phyloP scores from a whole-genome alignment of 92 coral and sea anemone species.

The Epizoanthus stellaris region DNA sequence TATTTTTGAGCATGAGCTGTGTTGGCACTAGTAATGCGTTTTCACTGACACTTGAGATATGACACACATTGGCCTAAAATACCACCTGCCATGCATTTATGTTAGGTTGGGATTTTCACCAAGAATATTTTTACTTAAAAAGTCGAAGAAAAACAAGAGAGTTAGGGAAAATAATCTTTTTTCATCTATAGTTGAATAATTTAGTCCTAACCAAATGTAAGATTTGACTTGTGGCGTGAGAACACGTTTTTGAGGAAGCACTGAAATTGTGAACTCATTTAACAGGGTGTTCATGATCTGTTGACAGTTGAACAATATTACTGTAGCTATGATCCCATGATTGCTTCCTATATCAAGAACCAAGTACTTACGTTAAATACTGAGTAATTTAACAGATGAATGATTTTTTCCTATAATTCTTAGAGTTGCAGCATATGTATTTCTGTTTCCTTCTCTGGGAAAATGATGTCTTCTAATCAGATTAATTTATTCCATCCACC shows the following conservation, averaged over 20 bases:
- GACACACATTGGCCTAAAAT: neutral
- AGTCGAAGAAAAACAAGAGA: neutral
- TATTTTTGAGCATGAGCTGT: neutral
- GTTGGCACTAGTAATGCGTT: neutral
- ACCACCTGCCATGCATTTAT: conserved; percentile 31
- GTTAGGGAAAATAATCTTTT: neutral
- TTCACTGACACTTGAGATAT: neutral
- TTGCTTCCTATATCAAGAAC: neutral
- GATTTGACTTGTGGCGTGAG: no score
- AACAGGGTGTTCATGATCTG: conserved; percentile 1
- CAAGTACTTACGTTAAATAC: no score
- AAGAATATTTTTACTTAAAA: neutral
- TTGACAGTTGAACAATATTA: neutral
- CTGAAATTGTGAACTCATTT: neutral
- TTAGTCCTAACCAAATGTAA: no score
- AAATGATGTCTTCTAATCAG: no score
- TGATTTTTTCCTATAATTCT: no score
- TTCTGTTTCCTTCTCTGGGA: no score
- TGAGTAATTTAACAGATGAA: no score
- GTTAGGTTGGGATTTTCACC: conserved; percentile 3
- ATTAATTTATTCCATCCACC: no score
- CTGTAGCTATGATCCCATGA: neutral
- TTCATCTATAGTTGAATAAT: neutral
- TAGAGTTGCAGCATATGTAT: no score
- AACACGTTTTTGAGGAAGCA: no score